phyloP scores from a whole-genome alignment of 2,113 vertebrate species.

The Spizaetus ornatus region DNA sequence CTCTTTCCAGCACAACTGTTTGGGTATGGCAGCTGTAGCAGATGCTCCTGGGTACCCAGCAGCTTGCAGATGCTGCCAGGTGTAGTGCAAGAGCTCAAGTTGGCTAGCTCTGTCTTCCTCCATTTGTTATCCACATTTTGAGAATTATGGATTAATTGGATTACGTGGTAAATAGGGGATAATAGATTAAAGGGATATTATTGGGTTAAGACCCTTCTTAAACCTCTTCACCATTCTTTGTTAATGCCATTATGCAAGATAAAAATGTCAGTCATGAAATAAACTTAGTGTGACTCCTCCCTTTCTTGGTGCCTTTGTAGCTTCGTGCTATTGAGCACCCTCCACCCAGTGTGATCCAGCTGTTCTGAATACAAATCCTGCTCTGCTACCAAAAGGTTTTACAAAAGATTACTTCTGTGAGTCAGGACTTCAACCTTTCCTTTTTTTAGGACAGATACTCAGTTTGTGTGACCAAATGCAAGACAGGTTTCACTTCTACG shows the following conservation, averaged over 20 bases:
- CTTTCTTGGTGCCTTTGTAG: background rate
- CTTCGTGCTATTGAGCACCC: background rate
- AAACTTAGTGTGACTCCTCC: background rate
- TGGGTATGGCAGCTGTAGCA: background rate
- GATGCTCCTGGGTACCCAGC: background rate
- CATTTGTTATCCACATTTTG: background rate
- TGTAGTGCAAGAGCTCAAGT: background rate
- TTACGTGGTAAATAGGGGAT: slow-evolving; percentile 19
- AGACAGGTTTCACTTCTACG: background rate
- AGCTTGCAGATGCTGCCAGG: background rate
- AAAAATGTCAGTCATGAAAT: background rate
- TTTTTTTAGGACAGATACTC: background rate
- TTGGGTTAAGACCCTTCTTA: slow-evolving; percentile 43
- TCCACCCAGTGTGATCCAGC: background rate
- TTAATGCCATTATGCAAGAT: slow-evolving; percentile 27
- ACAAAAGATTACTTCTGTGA: background rate
- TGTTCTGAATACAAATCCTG: background rate
- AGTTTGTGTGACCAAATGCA: background rate
- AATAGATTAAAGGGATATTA: slow-evolving; percentile 54
- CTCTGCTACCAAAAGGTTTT: background rate
- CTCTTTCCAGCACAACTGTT: background rate
- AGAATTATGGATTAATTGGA: slow-evolving; percentile 52
- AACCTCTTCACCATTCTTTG: slow-evolving; percentile 27
- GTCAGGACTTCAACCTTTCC: background rate
- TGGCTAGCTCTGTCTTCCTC: background rate